phyloP scores from a whole-genome alignment of 2,797 vertebrate species.

The Myotis pilosus region DNA sequence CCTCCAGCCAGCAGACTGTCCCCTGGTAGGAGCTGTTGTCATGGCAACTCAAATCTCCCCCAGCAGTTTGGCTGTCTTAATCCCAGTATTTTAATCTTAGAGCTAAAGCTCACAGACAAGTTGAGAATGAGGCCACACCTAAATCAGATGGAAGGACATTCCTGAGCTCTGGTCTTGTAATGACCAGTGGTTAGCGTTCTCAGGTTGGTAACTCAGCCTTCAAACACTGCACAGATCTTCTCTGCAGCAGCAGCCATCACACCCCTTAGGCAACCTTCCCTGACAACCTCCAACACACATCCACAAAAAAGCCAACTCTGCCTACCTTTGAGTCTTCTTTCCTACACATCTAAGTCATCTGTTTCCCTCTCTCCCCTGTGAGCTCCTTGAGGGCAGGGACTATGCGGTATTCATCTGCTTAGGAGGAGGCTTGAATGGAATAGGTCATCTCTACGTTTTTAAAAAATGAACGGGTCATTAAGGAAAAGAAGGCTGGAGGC shows the following conservation, averaged over 20 bases:
- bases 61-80: slow-evolving; percentile 37
- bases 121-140: not conserved
- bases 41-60: slow-evolving; percentile 45
- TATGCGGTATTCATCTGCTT: not conserved
- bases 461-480: not conserved
- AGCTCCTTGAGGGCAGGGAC: not conserved
- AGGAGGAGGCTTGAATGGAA: not conserved
- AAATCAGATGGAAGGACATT: not conserved
- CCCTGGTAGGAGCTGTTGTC: slow-evolving; percentile 47
- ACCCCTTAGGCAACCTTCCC: not conserved
- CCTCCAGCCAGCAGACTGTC: not conserved
- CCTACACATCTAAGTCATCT: not conserved
- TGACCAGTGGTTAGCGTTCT: not conserved
- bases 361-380: not conserved
- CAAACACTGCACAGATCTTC: not conserved
- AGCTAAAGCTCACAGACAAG: not conserved
- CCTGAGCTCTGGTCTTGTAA: not conserved
- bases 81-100: slow-evolving; percentile 10
- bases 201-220: not conserved
- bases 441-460: not conserved
- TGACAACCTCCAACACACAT: not conserved
- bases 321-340: not conserved
- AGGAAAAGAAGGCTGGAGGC: not conserved
- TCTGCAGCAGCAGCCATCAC: not conserved
- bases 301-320: not conserved